Percentiles rank a stretch among this genome's conserved stretches.
phyloP scores from a whole-genome alignment of 1,140 invertebrate genomes.

The Drosophila asahinai region DNA sequence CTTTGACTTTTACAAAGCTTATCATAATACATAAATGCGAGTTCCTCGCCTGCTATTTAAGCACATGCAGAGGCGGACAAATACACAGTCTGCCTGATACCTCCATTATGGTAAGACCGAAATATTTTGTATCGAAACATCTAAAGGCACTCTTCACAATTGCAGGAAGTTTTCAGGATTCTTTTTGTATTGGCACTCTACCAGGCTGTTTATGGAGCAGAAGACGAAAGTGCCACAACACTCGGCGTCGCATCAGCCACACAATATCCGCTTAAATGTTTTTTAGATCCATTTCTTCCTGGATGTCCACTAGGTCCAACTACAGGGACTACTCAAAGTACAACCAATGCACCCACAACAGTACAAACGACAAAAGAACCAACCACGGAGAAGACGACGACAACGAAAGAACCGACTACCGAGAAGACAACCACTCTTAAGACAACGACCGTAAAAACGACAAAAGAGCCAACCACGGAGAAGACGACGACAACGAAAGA shows the following conservation, averaged over 20 bases:
- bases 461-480: neutral
- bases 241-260: neutral
- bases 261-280: neutral
- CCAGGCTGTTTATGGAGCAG: neutral
- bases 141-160: neutral
- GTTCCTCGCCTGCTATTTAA: neutral
- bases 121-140: neutral
- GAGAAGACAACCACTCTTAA: too few species aligned
- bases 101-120: constrained; percentile 13
- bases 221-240: neutral
- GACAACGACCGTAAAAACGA: neutral
- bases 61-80: neutral
- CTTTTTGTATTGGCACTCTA: neutral
- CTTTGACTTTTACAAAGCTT: neutral
- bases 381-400: too few species aligned
- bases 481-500: too few species aligned
- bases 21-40: neutral
- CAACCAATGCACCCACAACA: neutral
- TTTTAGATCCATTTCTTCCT: neutral
- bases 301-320: neutral
- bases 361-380: neutral
- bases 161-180: neutral
- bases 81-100: neutral
- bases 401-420: too few species aligned
- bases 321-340: neutral